Percentiles rank a stretch among this genome's conserved stretches.
Evolutionary conservation across 2,888 invertebrate genomes (phyloP).

Genomic region (Acrocyrtus sp.): DNA sequence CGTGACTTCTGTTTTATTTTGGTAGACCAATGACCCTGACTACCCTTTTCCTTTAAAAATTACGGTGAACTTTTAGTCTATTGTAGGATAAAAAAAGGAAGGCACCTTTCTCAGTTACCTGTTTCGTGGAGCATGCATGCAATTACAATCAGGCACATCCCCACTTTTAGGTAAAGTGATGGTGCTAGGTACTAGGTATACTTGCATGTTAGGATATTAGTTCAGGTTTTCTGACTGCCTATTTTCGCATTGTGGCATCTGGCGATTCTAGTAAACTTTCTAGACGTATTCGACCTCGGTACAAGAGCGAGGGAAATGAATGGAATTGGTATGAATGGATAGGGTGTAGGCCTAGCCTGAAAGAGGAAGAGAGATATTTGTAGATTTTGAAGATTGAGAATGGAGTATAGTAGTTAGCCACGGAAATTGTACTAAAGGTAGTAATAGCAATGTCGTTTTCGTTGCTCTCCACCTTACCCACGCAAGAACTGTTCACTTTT

Average conservation of each 20-base stretch:
- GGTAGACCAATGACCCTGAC: constrained; percentile 24
- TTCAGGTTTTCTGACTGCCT: too few relatives aligned
- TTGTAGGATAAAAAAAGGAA: too few relatives aligned
- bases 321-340: constrained; percentile 8
- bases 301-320: too few relatives aligned
- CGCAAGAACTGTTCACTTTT: constrained; percentile 15
- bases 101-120: too few relatives aligned
- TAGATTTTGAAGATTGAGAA: constrained; percentile 1
- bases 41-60: neutral
- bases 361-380: constrained; percentile 11
- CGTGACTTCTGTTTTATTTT: constrained; percentile 24
- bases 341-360: constrained; percentile 3
- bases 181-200: too few relatives aligned
- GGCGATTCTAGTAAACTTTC: neutral
- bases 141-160: too few relatives aligned
- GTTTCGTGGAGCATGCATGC: too few relatives aligned
- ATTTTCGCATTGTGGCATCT: neutral
- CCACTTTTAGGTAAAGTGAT: too few relatives aligned
- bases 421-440: neutral
- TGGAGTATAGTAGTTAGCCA: too few relatives aligned
- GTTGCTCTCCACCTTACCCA: neutral
- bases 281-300: neutral
- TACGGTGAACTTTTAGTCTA: constrained; percentile 13
- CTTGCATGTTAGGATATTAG: too few relatives aligned
- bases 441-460: neutral